phyloP scores from a whole-genome alignment of 2,797 vertebrate genomes.

The Rhinophrynus dorsalis region DNA sequence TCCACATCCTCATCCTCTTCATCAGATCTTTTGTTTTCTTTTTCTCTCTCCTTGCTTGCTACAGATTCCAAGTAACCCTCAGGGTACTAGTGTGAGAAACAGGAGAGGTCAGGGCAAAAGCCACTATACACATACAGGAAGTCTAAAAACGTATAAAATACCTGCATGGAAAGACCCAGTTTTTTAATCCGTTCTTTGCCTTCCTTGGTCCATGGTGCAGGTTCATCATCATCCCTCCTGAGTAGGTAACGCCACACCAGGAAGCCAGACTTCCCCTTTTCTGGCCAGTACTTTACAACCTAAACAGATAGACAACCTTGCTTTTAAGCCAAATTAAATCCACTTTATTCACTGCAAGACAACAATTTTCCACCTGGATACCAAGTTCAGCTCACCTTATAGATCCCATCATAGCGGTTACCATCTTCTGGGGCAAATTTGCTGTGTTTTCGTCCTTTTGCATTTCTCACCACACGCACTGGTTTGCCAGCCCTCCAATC shows the following conservation, averaged over 20 bases:
- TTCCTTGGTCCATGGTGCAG: constrained; percentile 92
- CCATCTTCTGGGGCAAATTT: constrained; percentile 90
- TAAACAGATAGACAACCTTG: constrained; percentile 40
- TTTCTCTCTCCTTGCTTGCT: constrained; percentile 84
- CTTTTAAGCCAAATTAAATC: too few relatives aligned
- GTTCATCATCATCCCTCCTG: constrained; percentile 87
- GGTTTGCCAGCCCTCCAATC: constrained; percentile 92
- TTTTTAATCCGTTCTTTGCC: constrained; percentile 93
- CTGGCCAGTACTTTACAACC: constrained; percentile 96
- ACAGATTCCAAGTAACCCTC: constrained; percentile 90
- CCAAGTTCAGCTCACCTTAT: constrained; percentile 81
- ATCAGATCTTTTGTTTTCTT: constrained; percentile 72
- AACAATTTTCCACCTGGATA: too few relatives aligned
- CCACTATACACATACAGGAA: too few relatives aligned
- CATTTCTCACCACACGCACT: constrained; percentile 88
- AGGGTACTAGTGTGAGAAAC: constrained; percentile 77
- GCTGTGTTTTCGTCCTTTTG: constrained; percentile 92
- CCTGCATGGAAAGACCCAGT: constrained; percentile 91
- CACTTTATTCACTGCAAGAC: too few relatives aligned
- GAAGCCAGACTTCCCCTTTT: constrained; percentile 95
- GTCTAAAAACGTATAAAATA: constrained; percentile 50
- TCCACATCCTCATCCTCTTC: constrained; percentile 64
- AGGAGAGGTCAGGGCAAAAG: neutral
- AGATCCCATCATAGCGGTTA: constrained; percentile 95
- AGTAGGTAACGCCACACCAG: constrained; percentile 94